Evolutionary conservation across 2,888 invertebrate genomes (phyloP).

Genomic region (Eilema griseolum): DNA sequence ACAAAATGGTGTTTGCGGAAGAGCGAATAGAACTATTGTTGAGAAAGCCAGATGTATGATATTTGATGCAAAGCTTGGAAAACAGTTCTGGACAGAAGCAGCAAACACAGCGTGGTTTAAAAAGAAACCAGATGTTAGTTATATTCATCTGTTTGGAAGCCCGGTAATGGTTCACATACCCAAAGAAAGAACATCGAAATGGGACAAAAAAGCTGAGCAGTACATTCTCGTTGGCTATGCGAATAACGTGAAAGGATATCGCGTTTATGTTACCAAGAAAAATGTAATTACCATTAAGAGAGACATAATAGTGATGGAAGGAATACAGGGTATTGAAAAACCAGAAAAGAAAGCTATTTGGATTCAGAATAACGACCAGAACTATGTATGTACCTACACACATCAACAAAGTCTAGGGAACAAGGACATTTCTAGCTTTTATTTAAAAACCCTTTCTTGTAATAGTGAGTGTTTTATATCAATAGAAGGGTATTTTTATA

Average conservation of each 20-base stretch:
- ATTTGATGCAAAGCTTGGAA: too few relatives aligned
- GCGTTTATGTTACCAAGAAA: background rate
- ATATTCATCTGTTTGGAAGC: background rate
- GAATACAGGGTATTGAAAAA: too few relatives aligned
- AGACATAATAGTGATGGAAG: background rate
- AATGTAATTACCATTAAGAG: background rate
- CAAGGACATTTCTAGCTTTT: too few relatives aligned
- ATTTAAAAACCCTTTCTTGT: too few relatives aligned
- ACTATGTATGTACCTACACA: too few relatives aligned
- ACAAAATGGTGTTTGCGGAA: background rate
- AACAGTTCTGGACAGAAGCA: background rate
- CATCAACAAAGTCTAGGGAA: too few relatives aligned
- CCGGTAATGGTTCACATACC: background rate
- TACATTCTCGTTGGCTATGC: background rate
- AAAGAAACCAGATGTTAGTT: conserved; percentile 9
- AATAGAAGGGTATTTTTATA: too few relatives aligned
- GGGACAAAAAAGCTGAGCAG: conserved; percentile 4
- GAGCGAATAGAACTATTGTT: background rate
- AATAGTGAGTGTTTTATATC: too few relatives aligned
- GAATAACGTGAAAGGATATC: background rate
- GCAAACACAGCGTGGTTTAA: background rate
- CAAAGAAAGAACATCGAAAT: conserved; percentile 7
- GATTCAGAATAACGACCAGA: too few relatives aligned
- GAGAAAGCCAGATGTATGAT: conserved; percentile 8
- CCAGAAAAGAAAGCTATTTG: too few relatives aligned